Evolutionary conservation across 2,113 vertebrate genomes (phyloP), one percentile per base, ranked within the genome.

Genomic region (Ophiodon elongatus): DNA sequence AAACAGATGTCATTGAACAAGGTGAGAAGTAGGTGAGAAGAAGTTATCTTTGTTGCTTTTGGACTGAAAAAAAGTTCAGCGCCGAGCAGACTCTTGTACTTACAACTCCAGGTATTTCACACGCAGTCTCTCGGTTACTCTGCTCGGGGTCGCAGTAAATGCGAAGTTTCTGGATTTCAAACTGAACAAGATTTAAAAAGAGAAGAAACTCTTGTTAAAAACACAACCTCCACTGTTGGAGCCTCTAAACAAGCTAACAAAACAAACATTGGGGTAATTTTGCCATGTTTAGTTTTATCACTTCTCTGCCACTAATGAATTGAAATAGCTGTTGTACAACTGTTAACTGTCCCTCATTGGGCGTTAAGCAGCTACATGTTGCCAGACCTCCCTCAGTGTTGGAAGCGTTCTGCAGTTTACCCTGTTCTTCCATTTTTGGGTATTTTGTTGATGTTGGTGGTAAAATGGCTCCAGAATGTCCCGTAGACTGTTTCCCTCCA

Each of bases 81-180:
- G 31, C 45, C 64, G 43, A 72, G 27, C 11, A 66, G 43, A 70
- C 41, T 66, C 10, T 70, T 65, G 80, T 96, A 98, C 97, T 98
- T 93, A 99, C 98, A 93, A 96, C 96, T 96, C 97, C 97, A 4
- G 97, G 97, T 92, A 99, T 97, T 94, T 99, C 98, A 94, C 98
- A 99, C 0, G 97, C 96, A 21, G 97, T 98, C 92, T 99, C 98
- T 50, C 98, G 93, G 72, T 90, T 96, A 73, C 98, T 99, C 94
- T 99, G 98, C 91, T 98, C 98, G 45, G 98, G 98, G 86, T 99
- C 97, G 93, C 98, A 99, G 93, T 99, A 99, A 91, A 99, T 99
- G 79, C 98, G 91, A 64, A 99, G 92, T 89, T 99, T 99, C 92
- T 99, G 98, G 79, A 99, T 86, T 92, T 98, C 97, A 95, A 99